Percentiles rank a stretch among this genome's conserved stretches.
These are phyloP conservation scores for Potorous gilbertii DNA, from an alignment of 2,797 vertebrate genomes.

Conservation along the genomic window DNA sequence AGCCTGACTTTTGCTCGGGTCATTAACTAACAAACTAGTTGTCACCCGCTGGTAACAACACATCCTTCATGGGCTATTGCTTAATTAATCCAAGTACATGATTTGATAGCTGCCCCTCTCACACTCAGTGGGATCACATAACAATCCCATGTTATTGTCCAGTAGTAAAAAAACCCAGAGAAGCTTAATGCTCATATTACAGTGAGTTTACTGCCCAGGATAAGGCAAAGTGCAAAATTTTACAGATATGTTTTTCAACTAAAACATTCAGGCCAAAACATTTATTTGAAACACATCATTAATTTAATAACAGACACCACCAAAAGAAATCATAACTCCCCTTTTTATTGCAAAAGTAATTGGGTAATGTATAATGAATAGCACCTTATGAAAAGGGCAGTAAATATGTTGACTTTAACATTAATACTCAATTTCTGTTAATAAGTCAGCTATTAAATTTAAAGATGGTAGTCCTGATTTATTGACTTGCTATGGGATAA, in stretches of 20 bases:
- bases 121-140: constrained; percentile 63
- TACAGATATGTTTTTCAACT: constrained; percentile 57
- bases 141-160: constrained; percentile 53
- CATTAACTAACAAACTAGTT: constrained; percentile 74
- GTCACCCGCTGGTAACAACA: constrained; percentile 73
- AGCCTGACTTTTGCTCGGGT: constrained; percentile 70
- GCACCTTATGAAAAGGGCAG: constrained; percentile 57
- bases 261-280: constrained; percentile 68
- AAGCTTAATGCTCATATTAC: constrained; percentile 56
- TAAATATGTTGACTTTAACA: constrained; percentile 74
- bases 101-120: constrained; percentile 66
- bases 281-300: constrained; percentile 65
- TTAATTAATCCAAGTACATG: constrained; percentile 78
- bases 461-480: constrained; percentile 68
- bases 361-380: constrained; percentile 75
- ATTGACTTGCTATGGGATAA: constrained; percentile 62
- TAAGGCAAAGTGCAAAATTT: constrained; percentile 66
- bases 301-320: constrained; percentile 71
- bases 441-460: constrained; percentile 66
- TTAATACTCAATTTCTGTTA: constrained; percentile 75
- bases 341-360: constrained; percentile 74
- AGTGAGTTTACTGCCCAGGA: constrained; percentile 51
- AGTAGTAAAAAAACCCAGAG: constrained; percentile 53
- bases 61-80: constrained; percentile 76
- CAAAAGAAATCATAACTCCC: constrained; percentile 69